phyloP scores from a whole-genome alignment of 2,113 vertebrate genomes.

The Rhinolophus ferrumequinum region DNA sequence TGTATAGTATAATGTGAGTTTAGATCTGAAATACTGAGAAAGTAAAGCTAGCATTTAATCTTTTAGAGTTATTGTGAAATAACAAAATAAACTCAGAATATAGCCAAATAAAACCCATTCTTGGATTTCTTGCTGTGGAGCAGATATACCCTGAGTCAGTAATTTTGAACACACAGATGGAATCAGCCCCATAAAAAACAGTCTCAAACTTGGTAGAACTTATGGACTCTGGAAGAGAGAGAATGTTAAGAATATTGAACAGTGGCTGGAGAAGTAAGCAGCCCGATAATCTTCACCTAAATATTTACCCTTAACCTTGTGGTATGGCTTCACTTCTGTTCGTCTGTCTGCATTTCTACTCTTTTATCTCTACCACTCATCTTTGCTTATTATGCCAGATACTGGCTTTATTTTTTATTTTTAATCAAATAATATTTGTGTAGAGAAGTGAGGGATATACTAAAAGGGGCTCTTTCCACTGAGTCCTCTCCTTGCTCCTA shows the following conservation, averaged over 20 bases:
- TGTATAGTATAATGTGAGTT: not conserved
- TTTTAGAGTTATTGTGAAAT: not conserved
- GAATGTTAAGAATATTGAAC: not conserved
- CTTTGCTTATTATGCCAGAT: not conserved
- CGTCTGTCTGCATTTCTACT: not conserved
- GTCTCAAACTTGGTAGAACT: not conserved
- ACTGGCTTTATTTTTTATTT: no score
- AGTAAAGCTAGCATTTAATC: constrained; percentile 27
- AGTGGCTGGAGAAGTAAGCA: not conserved
- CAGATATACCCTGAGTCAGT: not conserved
- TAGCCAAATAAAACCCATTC: not conserved
- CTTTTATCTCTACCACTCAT: not conserved
- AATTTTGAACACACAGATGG: not conserved
- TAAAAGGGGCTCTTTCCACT: not conserved
- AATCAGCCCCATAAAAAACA: not conserved
- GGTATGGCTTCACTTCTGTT: not conserved
- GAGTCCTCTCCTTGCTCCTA: not conserved
- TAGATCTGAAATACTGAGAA: not conserved
- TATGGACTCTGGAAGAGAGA: not conserved
- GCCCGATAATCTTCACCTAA: not conserved
- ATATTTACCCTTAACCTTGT: not conserved
- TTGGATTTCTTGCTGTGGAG: not conserved
- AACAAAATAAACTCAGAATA: constrained; percentile 9
- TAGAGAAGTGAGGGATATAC: not conserved
- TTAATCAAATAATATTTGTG: not conserved